phyloP scores from a whole-genome alignment of 2,888 invertebrate genomes.

The Callyntrura guangdongensis region DNA sequence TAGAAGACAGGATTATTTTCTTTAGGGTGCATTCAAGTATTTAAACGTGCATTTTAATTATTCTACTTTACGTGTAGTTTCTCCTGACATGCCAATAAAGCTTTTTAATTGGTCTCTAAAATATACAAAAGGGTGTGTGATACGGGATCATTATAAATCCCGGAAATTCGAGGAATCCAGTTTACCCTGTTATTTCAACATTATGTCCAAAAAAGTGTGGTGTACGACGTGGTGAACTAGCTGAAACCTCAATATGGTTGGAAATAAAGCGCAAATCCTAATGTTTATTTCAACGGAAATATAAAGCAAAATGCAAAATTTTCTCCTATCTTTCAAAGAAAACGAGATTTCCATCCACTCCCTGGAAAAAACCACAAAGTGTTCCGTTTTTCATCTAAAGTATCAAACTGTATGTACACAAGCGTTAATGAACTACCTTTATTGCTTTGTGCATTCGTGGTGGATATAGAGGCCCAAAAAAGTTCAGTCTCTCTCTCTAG shows the following conservation, averaged over 20 bases:
- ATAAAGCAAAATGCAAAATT: conserved; percentile 14
- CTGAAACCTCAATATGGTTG: neutral
- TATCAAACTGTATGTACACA: conserved; percentile 33
- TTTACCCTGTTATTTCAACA: no score
- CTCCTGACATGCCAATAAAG: no score
- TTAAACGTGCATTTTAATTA: neutral
- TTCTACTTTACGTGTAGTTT: neutral
- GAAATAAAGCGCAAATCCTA: no score
- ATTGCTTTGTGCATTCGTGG: no score
- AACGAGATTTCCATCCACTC: neutral
- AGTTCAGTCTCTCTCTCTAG: no score
- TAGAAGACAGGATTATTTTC: no score
- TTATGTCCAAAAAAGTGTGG: no score
- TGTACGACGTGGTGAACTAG: neutral
- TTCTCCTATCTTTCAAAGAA: conserved; percentile 22
- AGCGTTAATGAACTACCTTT: conserved; percentile 26
- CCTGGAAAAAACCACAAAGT: conserved; percentile 44
- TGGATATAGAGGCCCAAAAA: no score
- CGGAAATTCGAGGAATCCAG: no score
- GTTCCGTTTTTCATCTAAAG: conserved; percentile 41
- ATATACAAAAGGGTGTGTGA: no score
- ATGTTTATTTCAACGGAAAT: neutral
- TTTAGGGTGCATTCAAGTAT: neutral
- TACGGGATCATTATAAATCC: no score
- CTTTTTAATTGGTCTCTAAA: no score